Percentiles rank a stretch among this genome's conserved stretches.
Conservation (phyloP, 2,888 invertebrate species). For the Neocrepidodera transversa region DNA sequence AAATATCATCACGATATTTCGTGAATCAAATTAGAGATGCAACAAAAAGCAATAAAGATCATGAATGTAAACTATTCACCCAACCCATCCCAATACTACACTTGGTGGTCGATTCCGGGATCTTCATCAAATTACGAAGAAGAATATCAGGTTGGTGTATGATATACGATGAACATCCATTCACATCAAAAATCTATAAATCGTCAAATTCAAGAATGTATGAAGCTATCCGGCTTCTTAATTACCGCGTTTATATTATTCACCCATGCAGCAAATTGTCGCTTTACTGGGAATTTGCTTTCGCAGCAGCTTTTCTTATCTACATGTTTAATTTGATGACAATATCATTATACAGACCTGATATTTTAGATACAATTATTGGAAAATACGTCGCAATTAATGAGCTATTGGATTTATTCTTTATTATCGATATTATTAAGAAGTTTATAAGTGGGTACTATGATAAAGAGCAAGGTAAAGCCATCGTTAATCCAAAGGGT, state of each 20-base stretch:
- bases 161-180: slow-evolving; percentile 28
- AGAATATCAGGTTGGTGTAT: slow-evolving; percentile 26
- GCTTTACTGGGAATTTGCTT: slow-evolving; percentile 20
- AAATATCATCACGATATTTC: too few species aligned
- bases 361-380: neutral
- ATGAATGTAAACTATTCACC: neutral
- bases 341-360: neutral
- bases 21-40: too few species aligned
- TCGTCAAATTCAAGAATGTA: slow-evolving; percentile 35
- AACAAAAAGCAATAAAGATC: neutral
- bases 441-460: slow-evolving; percentile 41
- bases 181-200: slow-evolving; percentile 31
- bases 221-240: slow-evolving; percentile 40
- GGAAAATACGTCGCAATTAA: neutral
- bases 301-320: slow-evolving; percentile 1
- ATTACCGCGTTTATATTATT: slow-evolving; percentile 36
- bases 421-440: slow-evolving; percentile 34
- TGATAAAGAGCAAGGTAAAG: slow-evolving; percentile 28
- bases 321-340: neutral
- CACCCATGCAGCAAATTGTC: slow-evolving; percentile 43
- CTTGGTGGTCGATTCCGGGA: slow-evolving; percentile 33
- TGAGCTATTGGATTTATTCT: slow-evolving; percentile 16
- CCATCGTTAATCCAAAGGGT: slow-evolving; percentile 22
- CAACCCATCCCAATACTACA: slow-evolving; percentile 1
- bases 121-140: slow-evolving; percentile 35